These are phyloP conservation scores for Epinotia bilunana DNA, from an alignment of 2,888 invertebrate species.

Conservation along the genomic window DNA sequence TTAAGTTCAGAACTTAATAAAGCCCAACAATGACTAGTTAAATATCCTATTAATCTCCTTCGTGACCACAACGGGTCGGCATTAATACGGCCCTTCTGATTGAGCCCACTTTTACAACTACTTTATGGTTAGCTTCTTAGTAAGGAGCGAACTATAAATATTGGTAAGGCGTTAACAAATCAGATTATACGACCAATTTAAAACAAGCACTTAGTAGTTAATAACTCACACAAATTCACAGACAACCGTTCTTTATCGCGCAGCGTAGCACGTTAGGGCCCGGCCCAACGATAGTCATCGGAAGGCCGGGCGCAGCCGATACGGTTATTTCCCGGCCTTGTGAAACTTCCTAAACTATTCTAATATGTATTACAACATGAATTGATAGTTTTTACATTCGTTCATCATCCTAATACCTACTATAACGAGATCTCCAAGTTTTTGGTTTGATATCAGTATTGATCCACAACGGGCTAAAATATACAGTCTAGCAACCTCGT, in stretches of 20 bases:
- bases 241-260: constrained; percentile 62
- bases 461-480: too few species aligned
- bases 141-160: constrained; percentile 16
- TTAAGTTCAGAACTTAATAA: constrained; percentile 37
- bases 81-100: constrained; percentile 17
- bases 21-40: constrained; percentile 31
- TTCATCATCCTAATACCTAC: neutral
- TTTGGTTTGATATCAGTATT: too few species aligned
- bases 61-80: neutral
- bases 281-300: constrained; percentile 44
- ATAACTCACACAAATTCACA: constrained; percentile 70
- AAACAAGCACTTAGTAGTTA: constrained; percentile 67
- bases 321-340: constrained; percentile 10
- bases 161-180: constrained; percentile 49
- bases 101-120: constrained; percentile 21
- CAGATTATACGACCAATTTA: constrained; percentile 66
- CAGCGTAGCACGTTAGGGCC: constrained; percentile 58
- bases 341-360: constrained; percentile 3
- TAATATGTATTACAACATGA: neutral
- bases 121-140: constrained; percentile 12
- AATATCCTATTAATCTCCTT: constrained; percentile 33
- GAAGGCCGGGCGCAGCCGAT: constrained; percentile 16
- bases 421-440: neutral
- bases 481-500: too few species aligned
- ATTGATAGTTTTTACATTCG: neutral